Evolutionary conservation across 1,140 invertebrate genomes (phyloP).

Genomic region (Pogonomyrmex barbatus): DNA sequence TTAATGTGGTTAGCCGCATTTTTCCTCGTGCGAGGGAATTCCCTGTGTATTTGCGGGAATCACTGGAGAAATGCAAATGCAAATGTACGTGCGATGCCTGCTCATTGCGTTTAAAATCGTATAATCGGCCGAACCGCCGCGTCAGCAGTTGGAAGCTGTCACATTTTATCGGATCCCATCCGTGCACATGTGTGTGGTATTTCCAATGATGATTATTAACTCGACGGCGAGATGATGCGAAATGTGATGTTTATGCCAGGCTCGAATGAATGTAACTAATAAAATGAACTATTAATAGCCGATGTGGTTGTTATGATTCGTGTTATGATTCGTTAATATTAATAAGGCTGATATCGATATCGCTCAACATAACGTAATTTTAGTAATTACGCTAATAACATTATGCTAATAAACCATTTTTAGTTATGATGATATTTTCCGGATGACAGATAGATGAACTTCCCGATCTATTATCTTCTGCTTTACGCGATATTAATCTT

Average conservation of each 20-base stretch:
- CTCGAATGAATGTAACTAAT: not conserved
- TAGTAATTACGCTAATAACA: not conserved
- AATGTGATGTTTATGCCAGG: not conserved
- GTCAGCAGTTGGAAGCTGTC: not conserved
- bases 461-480: not conserved
- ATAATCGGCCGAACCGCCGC: not conserved
- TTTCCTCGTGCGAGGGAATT: not conserved
- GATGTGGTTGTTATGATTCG: not conserved
- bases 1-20: not conserved
- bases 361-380: not conserved
- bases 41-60: not conserved
- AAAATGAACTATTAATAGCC: not conserved
- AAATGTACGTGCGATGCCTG: not conserved
- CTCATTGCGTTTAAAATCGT: constrained; percentile 1
- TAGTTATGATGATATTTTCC: not conserved
- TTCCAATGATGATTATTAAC: not conserved
- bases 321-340: not conserved
- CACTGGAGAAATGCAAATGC: constrained; percentile 13
- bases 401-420: not conserved
- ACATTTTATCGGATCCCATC: not conserved
- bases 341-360: not conserved
- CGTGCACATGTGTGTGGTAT: not conserved
- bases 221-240: not conserved
- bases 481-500: not conserved
- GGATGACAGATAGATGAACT: not conserved